phyloP scores from a whole-genome alignment of 2,888 invertebrate species.

The Watsonalla binaria region DNA sequence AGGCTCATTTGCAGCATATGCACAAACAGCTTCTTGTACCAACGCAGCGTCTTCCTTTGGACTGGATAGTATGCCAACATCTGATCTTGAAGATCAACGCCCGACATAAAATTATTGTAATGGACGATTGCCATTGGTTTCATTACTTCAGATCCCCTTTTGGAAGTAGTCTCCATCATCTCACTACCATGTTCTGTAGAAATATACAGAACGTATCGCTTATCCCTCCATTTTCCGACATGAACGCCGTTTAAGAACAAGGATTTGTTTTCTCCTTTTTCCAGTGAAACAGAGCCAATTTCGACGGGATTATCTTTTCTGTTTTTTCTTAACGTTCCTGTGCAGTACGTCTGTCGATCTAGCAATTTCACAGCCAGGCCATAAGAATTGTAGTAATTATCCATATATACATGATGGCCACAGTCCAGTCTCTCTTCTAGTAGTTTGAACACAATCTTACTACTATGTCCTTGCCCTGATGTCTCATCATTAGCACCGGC shows the following conservation, averaged over 20 bases:
- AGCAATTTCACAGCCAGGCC: slow-evolving; percentile 29
- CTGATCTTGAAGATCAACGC: slow-evolving; percentile 20
- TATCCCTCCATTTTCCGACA: slow-evolving; percentile 30
- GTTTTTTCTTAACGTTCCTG: slow-evolving; percentile 38
- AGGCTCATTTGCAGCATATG: neutral
- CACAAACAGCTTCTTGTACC: slow-evolving; percentile 9
- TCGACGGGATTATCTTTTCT: slow-evolving; percentile 24
- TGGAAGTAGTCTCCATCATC: slow-evolving; percentile 11
- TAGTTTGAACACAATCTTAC: slow-evolving; percentile 30
- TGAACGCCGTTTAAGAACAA: neutral
- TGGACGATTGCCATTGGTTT: slow-evolving; percentile 15
- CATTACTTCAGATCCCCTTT: neutral
- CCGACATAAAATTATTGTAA: slow-evolving; percentile 20
- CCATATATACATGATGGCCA: slow-evolving; percentile 36
- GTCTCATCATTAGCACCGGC: slow-evolving; percentile 20
- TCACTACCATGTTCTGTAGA: slow-evolving; percentile 22
- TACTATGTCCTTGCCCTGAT: slow-evolving; percentile 19
- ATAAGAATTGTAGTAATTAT: slow-evolving; percentile 34
- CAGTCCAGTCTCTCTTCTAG: slow-evolving; percentile 27
- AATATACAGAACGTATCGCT: slow-evolving; percentile 28
- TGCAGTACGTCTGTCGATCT: slow-evolving; percentile 38
- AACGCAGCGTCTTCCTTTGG: slow-evolving; percentile 14
- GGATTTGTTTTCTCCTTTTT: slow-evolving; percentile 19
- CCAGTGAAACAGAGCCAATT: slow-evolving; percentile 10
- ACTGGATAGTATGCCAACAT: slow-evolving; percentile 21